These are phyloP conservation scores for Mylabris sibirica DNA, from an alignment of 2,888 invertebrate species.

Conservation along the genomic window DNA sequence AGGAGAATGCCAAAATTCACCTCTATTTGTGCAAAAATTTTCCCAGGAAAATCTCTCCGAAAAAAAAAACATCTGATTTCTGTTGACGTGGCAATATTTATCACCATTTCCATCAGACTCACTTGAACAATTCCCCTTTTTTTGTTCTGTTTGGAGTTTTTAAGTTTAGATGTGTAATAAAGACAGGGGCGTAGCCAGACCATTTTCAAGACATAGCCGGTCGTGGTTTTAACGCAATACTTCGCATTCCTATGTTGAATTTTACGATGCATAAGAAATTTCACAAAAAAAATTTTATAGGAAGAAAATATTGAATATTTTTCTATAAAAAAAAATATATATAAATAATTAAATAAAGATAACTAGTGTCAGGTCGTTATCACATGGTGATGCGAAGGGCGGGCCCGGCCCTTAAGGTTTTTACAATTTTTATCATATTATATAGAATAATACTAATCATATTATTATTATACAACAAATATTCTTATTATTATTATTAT, in stretches of 20 bases:
- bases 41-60: constrained; percentile 25
- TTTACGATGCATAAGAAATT: not conserved
- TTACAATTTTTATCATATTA: constrained; percentile 59
- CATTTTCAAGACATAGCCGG: constrained; percentile 63
- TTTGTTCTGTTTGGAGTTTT: not conserved
- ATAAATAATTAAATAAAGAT: constrained; percentile 23
- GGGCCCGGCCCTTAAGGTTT: constrained; percentile 56
- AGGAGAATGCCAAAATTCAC: constrained; percentile 12
- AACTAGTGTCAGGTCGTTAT: constrained; percentile 62
- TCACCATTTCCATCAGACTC: not conserved
- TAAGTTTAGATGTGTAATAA: constrained; percentile 4
- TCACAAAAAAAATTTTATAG: constrained; percentile 36
- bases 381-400: constrained; percentile 58
- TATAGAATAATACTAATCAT: constrained; percentile 46
- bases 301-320: constrained; percentile 54
- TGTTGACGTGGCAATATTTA: constrained; percentile 56
- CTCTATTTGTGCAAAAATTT: constrained; percentile 32
- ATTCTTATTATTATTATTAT: constrained; percentile 8
- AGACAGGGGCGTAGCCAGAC: constrained; percentile 55
- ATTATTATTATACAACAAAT: constrained; percentile 23
- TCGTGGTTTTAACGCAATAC: constrained; percentile 48
- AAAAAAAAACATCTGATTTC: constrained; percentile 38
- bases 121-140: not conserved
- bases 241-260: constrained; percentile 57
- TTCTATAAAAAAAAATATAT: constrained; percentile 49